Base-by-base conservation (phyloP, 2,113 vertebrate genomes). In the Phocoena sinus region DNA sequence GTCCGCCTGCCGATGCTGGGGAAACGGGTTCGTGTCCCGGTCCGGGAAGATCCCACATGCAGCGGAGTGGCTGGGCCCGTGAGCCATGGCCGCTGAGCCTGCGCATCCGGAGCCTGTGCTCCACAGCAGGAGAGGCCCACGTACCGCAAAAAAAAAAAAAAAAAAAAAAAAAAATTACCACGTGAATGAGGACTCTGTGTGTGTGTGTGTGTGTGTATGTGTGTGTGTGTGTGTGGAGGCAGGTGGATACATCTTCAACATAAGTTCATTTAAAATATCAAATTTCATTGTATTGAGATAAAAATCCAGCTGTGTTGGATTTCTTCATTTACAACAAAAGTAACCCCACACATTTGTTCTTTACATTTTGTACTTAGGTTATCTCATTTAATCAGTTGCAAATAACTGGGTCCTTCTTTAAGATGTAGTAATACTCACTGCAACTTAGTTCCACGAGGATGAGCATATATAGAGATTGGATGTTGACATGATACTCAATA, bases 321-420 rank as follows among this genome's bases (percentile, higher is more conserved):
- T 91, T 92, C n/a, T 79, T 94, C 21, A 44, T 47, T 83, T 96
- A 81, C n/a, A 92, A 74, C 68, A 73, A 82, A 92, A 84, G 53
- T 70, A 92, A 91, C 8, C 12, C 41, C 31, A 44, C 11, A 20
- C 13, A 63, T 76, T 62, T 77, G 28, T 91, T 93, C 62, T 89
- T 77, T 86, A 63, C 8, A 88, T 15, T 68, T 89, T 94, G 85
- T 70, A 63, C 28, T 81, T 82, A 74, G 68, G n/a, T 77, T 71
- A 71, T 93, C 47, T 93, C 84, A 97, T 91, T 60, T 83, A 81
- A 47, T 67, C 21, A 56, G 44, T 81, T 80, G 28, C 23, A 94
- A 94, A n/a, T 60, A 94, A 82, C 25, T 31, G 15, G 33, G 80
- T 91, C 31, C 84, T 96, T 94, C 31, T 87, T 93, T 94, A 58